phyloP scores from a whole-genome alignment of 2,888 invertebrate species.

The Didymodactylos carnosus region DNA sequence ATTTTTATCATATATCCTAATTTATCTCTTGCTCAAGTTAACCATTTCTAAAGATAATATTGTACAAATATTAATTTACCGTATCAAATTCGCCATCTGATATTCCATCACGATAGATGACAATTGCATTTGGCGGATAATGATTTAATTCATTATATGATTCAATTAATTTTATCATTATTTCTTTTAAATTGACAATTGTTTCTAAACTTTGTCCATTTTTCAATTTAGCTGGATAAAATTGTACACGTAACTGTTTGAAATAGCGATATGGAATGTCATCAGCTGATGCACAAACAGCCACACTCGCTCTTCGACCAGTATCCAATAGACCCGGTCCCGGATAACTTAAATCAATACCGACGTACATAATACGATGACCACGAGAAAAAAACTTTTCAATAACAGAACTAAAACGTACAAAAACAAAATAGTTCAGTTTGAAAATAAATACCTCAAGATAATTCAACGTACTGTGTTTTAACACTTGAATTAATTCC shows the following conservation, averaged over 20 bases:
- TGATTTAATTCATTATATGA: background rate
- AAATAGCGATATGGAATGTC: background rate
- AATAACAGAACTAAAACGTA: background rate
- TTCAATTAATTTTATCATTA: background rate
- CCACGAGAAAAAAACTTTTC: background rate
- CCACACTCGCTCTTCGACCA: constrained; percentile 16
- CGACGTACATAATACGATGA: constrained; percentile 11
- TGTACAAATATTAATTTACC: no score
- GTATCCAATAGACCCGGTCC: constrained; percentile 11
- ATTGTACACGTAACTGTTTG: background rate
- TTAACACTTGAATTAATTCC: constrained; percentile 4
- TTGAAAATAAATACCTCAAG: background rate
- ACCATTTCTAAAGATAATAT: no score
- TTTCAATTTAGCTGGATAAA: background rate
- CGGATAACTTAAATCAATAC: constrained; percentile 17
- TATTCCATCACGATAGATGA: constrained; percentile 12
- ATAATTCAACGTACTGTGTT: background rate
- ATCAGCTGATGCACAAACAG: constrained; percentile 15
- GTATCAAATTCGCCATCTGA: constrained; percentile 7
- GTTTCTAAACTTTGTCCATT: background rate
- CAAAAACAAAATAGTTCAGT: no score
- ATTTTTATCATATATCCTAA: no score
- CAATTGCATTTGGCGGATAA: background rate
- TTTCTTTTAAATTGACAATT: constrained; percentile 7
- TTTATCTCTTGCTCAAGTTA: no score